Conservation (phyloP, 2,797 vertebrate genomes). For the Silurus lanzhouensis region DNA sequence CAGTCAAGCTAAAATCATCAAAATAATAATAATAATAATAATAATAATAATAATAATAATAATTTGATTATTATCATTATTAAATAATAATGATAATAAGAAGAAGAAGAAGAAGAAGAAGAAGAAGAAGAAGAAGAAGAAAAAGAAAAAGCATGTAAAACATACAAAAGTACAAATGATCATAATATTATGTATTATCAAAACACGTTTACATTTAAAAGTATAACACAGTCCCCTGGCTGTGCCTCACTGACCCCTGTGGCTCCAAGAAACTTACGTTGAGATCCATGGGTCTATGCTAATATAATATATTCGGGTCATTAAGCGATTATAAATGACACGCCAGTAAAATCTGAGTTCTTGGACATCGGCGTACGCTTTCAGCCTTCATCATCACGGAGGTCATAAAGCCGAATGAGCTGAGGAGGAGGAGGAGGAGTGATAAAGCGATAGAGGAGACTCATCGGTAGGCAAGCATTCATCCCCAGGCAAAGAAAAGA, state of each 20-base stretch:
- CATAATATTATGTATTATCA: not conserved
- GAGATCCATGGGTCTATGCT: not conserved
- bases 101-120: too few relatives aligned
- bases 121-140: too few relatives aligned
- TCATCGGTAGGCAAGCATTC: conserved; percentile 13
- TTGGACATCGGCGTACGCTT: not conserved
- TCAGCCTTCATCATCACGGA: conserved; percentile 12
- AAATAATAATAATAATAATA: not conserved
- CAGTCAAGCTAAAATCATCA: not conserved
- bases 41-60: not conserved
- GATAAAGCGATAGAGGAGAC: conserved; percentile 14
- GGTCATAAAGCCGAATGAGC: conserved; percentile 27
- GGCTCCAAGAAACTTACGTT: not conserved
- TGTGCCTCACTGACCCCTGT: not conserved
- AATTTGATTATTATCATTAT: too few relatives aligned
- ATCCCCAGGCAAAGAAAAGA: conserved; percentile 11
- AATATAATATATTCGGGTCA: not conserved
- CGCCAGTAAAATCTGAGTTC: not conserved
- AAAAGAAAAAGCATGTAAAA: not conserved
- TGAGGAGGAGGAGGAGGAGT: conserved; percentile 9
- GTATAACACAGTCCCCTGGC: not conserved
- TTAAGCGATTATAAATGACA: conserved; percentile 2
- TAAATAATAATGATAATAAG: not conserved
- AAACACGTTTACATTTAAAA: not conserved
- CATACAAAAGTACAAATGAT: not conserved